Conservation (phyloP, 2,888 invertebrate species). For the Miltochrista miniata region DNA sequence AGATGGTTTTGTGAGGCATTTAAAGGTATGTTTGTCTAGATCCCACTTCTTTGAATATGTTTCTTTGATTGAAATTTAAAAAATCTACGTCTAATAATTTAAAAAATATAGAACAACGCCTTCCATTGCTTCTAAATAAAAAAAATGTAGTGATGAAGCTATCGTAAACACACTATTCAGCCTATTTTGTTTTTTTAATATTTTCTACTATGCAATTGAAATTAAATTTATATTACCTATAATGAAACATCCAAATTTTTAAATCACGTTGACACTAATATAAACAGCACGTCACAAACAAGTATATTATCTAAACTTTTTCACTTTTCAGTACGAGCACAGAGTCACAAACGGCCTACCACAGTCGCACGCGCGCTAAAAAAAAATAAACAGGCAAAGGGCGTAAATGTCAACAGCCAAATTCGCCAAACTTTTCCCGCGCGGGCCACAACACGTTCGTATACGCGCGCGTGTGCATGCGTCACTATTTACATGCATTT, state of each 20-base stretch:
- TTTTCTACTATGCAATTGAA: not conserved
- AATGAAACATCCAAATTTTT: slow-evolving; percentile 22
- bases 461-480: slow-evolving; percentile 58
- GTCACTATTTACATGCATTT: slow-evolving; percentile 74
- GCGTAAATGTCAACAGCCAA: slow-evolving; percentile 59
- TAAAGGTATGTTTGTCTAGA: slow-evolving; percentile 16
- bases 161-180: not conserved
- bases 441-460: slow-evolving; percentile 52
- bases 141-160: not conserved
- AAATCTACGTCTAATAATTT: not conserved
- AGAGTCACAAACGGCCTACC: slow-evolving; percentile 34
- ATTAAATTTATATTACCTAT: slow-evolving; percentile 5
- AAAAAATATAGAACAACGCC: not conserved
- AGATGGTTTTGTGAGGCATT: slow-evolving; percentile 33
- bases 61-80: not conserved
- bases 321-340: slow-evolving; percentile 36
- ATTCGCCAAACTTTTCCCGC: slow-evolving; percentile 64
- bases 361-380: slow-evolving; percentile 31
- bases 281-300: slow-evolving; percentile 23
- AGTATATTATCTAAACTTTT: slow-evolving; percentile 22
- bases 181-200: slow-evolving; percentile 3
- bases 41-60: slow-evolving; percentile 9
- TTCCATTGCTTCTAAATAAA: not conserved
- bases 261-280: slow-evolving; percentile 31
- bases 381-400: slow-evolving; percentile 51